phyloP scores from a whole-genome alignment of 2,113 vertebrate genomes.

The Podarcis raffonei region DNA sequence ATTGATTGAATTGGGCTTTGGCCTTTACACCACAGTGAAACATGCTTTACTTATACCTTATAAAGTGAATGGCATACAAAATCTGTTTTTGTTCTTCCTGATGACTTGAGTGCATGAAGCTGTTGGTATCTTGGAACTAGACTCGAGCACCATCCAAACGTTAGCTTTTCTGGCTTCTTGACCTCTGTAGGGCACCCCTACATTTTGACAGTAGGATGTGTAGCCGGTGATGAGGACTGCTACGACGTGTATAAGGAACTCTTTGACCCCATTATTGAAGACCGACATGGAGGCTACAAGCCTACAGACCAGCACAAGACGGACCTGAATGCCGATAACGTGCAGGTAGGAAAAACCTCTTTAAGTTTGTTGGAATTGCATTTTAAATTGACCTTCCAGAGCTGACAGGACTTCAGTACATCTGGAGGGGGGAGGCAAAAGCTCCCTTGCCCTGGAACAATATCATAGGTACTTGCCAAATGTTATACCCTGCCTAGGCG shows the following conservation, averaged over 20 bases:
- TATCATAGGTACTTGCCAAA: background rate
- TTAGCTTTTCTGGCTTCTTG: constrained; percentile 57
- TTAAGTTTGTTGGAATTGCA: background rate
- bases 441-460: too few relatives aligned
- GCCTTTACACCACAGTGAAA: background rate
- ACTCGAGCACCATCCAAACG: constrained; percentile 29
- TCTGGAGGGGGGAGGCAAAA: too few relatives aligned
- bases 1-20: background rate
- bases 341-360: constrained; percentile 81
- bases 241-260: constrained; percentile 93
- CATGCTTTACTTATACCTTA: constrained; percentile 44
- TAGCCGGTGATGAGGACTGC: constrained; percentile 93
- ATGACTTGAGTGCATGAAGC: background rate
- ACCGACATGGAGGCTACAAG: constrained; percentile 95
- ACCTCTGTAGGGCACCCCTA: constrained; percentile 88
- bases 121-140: constrained; percentile 23
- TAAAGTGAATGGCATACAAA: constrained; percentile 37
- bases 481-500: background rate
- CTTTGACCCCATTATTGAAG: constrained; percentile 93
- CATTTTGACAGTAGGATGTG: constrained; percentile 96
- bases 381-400: too few relatives aligned
- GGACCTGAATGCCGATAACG: constrained; percentile 85
- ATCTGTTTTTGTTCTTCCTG: constrained; percentile 10
- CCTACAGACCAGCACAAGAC: constrained; percentile 95
- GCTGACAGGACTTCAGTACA: too few relatives aligned